Evolutionary conservation across 2,888 invertebrate species (phyloP), one percentile per base, ranked within the genome.

Genomic region (Lasioglossum lativentre): DNA sequence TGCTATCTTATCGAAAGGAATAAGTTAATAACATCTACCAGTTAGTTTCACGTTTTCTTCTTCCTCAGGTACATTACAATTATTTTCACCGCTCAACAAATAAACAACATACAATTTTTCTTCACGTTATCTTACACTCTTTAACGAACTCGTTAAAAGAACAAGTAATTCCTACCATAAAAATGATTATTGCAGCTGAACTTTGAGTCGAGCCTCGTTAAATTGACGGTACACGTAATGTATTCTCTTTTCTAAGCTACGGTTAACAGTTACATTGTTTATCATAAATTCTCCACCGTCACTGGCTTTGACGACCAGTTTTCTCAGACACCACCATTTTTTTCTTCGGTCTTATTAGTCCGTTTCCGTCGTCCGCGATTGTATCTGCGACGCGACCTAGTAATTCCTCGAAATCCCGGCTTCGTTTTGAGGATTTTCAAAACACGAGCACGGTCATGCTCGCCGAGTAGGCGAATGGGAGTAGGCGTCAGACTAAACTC

Each of bases 381-480:
- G 23, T 68, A 38, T 38, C 38, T 12, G 34, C 68, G 68, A 68
- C 68, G 34, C 68, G 34, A 27, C 59, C 30, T 23, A 76, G 23
- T 66, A 66, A 68, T 68, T n/a, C 38, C 38, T 34, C 38, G 38
- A 68, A 68, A 68, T 40, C 38, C 68, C 38, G 38, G 23, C n/a
- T 68, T 68, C 38, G 10, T 34, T 68, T 68, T 8, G 38, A 38
- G 38, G 68, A 40, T 34, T 68, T n/a, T 14, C 70, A 19, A 70
- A 47, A 68, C 34, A 34, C 30, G 34, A 38, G 47, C 38, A 38
- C n/a, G 23, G 42, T 70, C 77, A 70, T 52, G 77, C 77, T 38
- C 19, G 70, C n/a, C n/a, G 38, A 52, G 77, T 70, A 68, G 38
- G 68, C 34, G 34, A 76, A 42, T 47, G 23, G 52, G 77, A 34